Conservation (phyloP, 2,888 invertebrate species). For the Nymphalis polychloros region DNA sequence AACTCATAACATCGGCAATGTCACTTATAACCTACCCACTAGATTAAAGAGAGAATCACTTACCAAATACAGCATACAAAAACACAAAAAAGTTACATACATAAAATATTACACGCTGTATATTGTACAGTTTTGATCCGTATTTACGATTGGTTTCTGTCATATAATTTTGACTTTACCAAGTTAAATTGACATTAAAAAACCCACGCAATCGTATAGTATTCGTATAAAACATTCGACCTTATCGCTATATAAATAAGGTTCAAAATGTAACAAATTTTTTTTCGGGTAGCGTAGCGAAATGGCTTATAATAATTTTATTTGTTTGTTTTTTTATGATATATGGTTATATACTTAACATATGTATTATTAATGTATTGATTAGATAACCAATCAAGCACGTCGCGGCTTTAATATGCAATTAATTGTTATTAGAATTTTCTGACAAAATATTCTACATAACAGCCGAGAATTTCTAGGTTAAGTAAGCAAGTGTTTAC, state of each 20-base stretch:
- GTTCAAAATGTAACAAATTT: background rate
- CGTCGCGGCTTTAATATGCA: too few species aligned
- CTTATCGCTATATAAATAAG: background rate
- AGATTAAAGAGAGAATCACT: background rate
- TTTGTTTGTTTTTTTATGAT: slow-evolving; percentile 3
- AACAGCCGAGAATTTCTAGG: too few species aligned
- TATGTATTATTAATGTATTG: too few species aligned
- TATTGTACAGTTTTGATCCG: slow-evolving; percentile 26
- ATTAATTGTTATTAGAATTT: background rate
- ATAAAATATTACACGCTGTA: background rate
- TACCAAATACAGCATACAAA: background rate
- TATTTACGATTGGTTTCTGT: slow-evolving; percentile 34
- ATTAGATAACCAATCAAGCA: too few species aligned
- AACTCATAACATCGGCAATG: too few species aligned
- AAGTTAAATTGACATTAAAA: slow-evolving; percentile 25
- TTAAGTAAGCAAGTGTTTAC: too few species aligned
- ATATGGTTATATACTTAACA: background rate
- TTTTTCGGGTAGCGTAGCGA: slow-evolving; percentile 1
- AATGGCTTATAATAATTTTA: slow-evolving; percentile 11
- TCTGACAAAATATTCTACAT: background rate
- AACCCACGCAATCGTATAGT: slow-evolving; percentile 3
- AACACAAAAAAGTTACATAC: background rate
- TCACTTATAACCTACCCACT: background rate
- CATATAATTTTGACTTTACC: slow-evolving; percentile 30
- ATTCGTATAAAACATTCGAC: background rate